Evolutionary conservation across 2,113 vertebrate species (phyloP).

Genomic region (Mirza zaza): DNA sequence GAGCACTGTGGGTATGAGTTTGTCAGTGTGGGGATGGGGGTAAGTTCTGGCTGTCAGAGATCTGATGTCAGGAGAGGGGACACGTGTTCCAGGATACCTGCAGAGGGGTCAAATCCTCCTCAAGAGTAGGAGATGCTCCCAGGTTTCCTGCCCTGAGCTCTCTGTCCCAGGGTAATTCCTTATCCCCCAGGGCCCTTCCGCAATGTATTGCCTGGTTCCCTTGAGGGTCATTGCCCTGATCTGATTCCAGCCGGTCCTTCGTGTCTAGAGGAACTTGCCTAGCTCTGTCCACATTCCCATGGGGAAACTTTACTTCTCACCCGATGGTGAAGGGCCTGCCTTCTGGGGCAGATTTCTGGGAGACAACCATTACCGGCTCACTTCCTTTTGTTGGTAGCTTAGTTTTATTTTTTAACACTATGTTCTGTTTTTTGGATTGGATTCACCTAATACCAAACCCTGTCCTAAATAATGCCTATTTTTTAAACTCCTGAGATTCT

Average conservation of each 20-base stretch:
- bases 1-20: background rate
- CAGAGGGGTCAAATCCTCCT: background rate
- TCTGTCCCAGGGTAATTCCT: background rate
- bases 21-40: background rate
- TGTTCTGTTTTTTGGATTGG: background rate
- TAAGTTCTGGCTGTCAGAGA: background rate
- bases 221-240: background rate
- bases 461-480: slow-evolving; percentile 1
- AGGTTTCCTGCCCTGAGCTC: background rate
- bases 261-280: background rate
- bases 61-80: background rate
- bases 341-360: background rate
- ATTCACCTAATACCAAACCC: background rate
- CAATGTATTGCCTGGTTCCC: background rate
- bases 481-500: background rate
- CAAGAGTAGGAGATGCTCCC: background rate
- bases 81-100: background rate
- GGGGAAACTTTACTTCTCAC: background rate
- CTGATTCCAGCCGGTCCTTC: background rate
- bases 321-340: background rate
- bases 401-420: background rate
- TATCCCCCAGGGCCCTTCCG: background rate
- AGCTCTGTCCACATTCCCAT: background rate
- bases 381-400: background rate
- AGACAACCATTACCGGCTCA: background rate